Evolutionary conservation across 1,140 invertebrate genomes (phyloP), one percentile per base, ranked within the genome.

Genomic region (Heliconius melpomene): DNA sequence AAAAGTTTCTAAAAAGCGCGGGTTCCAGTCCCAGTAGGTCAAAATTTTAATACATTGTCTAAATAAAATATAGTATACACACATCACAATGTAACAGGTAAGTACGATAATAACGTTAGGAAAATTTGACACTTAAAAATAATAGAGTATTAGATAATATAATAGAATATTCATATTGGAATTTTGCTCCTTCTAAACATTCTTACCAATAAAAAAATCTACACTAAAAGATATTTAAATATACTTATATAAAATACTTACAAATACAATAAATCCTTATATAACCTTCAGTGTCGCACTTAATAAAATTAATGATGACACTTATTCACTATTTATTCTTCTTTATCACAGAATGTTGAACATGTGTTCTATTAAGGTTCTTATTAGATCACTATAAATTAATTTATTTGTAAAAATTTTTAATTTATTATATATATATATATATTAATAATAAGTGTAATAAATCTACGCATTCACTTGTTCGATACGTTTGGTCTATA

Each of bases 401-500:
- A 79, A 75, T 75, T 73, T 38, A 66, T 70, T 75, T 66, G 54
- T 77, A 79, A 79, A 78, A 46, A 76, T 81, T 84, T 79, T 79
- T 29, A 13, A 66, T 66, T 66, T 66, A 66, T 29, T 9, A 66
- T 9, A 66, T 3, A 16, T 29, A 16, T 29, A 11, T 46, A 46
- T 36, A 16, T 46, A 46, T 16, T 81, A 77, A 83, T 84, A 82
- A 82, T 79, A 70, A 80, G 57, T 79, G 78, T 81, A 80, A 85
- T 81, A 85, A 91, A 88, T 85, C 79, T 90, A 77, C 82, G 86
- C 88, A 87, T 88, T 83, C 89, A 93, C 90, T 89, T 90, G 86
- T 87, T 83, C 89, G 90, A 91, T 91, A 93, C 92, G 93, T 94
- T 91, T 93, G 86, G 87, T 89, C 92, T 93, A 94, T 93, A 94